These are phyloP conservation scores for Stegodyphus mimosarum DNA, from an alignment of 1,140 invertebrate genomes.

Conservation along the genomic window DNA sequence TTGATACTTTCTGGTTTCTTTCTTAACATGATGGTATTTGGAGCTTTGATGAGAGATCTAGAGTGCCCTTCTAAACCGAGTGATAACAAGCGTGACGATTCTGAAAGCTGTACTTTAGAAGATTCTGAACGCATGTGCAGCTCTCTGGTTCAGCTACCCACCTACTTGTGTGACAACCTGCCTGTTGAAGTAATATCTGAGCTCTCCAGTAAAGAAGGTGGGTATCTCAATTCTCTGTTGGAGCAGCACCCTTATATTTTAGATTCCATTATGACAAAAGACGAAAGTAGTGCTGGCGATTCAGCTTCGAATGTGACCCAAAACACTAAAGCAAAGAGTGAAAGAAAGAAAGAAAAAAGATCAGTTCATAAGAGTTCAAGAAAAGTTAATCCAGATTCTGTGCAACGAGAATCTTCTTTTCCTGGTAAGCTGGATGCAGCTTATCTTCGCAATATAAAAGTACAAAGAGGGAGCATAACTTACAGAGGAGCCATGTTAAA, in stretches of 20 bases:
- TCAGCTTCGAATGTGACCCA: slow-evolving; percentile 3
- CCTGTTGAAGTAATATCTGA: slow-evolving; percentile 61
- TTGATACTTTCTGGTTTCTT: slow-evolving; percentile 85
- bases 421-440: slow-evolving; percentile 32
- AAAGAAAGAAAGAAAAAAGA: slow-evolving; percentile 28
- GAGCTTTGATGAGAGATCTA: slow-evolving; percentile 84
- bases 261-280: slow-evolving; percentile 46
- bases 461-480: slow-evolving; percentile 71
- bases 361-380: background rate
- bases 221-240: slow-evolving; percentile 63
- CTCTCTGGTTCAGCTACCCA: slow-evolving; percentile 84
- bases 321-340: background rate
- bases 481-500: slow-evolving; percentile 85
- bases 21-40: slow-evolving; percentile 88
- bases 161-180: slow-evolving; percentile 73
- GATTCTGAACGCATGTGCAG: slow-evolving; percentile 74
- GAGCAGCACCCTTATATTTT: slow-evolving; percentile 63
- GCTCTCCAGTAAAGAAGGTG: slow-evolving; percentile 62
- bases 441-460: slow-evolving; percentile 62
- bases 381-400: background rate
- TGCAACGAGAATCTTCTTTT: background rate
- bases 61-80: slow-evolving; percentile 65
- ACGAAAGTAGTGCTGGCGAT: background rate
- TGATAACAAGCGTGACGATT: slow-evolving; percentile 6
- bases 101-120: slow-evolving; percentile 30